Base-by-base conservation (phyloP, 1,140 invertebrate species). In the Cherax destructor region DNA sequence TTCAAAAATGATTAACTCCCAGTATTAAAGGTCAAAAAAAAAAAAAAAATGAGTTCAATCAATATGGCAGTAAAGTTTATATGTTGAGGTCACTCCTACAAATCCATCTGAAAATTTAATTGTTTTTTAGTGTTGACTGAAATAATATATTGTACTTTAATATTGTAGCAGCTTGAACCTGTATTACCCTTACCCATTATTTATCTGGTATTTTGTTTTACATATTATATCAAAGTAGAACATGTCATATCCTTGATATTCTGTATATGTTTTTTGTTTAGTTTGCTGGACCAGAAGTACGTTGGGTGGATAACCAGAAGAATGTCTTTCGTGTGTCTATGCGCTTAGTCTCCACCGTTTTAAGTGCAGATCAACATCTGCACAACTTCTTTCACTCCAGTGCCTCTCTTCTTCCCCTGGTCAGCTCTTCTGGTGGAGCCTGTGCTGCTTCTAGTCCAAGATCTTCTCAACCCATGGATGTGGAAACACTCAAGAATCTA, bases 291-390 rank as follows among this genome's bases (percentile, higher is more conserved):
- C 97, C 98, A 13, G 98, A 99, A 93, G 97, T 99, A 21, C 96
- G 96, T 92, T 99, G 98, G 98, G 97, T 99, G 56, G 98, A 99
- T 94, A 96, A 96, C 79, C 98, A 98, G 93, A 97, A 97, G 94
- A 96, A 96, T 72, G 95, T 99, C 1, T 99, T 99, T 93, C 96
- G 96, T 65, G 96, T 98, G n/a, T 96, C 96, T 61, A 95, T 99
- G 59, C 96, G 97, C 80, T 95, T 99, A 41, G 96, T 97, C 61
- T 99, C 98, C 0, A 99, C 98, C 4, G 97, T 99, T 16, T 96
- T 97, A 56, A 98, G 98, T 0, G 96, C 96, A 65, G 98, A 98
- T 95, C 95, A 96, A 88, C 97, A 98, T 95, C 94, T 99, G 47
- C 97, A 98, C 93, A 98, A 98, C 94, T 95, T 98, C 88, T 98